Evolutionary conservation across 2,888 invertebrate genomes (phyloP).

Genomic region (Meteorus colon): DNA sequence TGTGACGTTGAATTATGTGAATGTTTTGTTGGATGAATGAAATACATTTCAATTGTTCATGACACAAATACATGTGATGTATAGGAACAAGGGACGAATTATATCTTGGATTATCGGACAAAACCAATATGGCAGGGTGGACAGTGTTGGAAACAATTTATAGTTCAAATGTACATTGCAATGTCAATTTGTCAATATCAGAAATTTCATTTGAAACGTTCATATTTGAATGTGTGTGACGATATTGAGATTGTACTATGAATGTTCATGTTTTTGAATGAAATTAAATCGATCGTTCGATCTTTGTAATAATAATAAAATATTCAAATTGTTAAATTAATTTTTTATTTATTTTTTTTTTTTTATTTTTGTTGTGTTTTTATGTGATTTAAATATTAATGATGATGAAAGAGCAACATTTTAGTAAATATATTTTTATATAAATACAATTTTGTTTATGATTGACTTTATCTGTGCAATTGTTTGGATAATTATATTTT

Average conservation of each 20-base stretch:
- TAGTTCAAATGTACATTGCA: not conserved
- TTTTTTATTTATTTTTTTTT: too few species aligned
- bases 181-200: not conserved
- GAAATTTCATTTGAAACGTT: not conserved
- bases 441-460: not conserved
- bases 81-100: conserved; percentile 50
- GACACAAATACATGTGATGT: conserved; percentile 52
- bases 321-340: not conserved
- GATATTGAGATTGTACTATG: not conserved
- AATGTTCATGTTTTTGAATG: not conserved
- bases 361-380: too few species aligned
- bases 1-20: too few species aligned
- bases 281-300: not conserved
- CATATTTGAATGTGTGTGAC: not conserved
- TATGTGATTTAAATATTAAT: too few species aligned
- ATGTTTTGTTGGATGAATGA: too few species aligned
- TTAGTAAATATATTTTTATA: too few species aligned
- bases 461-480: conserved; percentile 1
- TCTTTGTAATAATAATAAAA: not conserved
- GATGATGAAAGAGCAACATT: too few species aligned
- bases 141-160: not conserved
- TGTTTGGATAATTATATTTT: conserved; percentile 36
- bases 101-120: not conserved
- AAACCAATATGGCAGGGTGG: not conserved
- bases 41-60: conserved; percentile 48